These are phyloP conservation scores for Drosophila prosaltans DNA, from an alignment of 1,140 invertebrate genomes.

Conservation along the genomic window DNA sequence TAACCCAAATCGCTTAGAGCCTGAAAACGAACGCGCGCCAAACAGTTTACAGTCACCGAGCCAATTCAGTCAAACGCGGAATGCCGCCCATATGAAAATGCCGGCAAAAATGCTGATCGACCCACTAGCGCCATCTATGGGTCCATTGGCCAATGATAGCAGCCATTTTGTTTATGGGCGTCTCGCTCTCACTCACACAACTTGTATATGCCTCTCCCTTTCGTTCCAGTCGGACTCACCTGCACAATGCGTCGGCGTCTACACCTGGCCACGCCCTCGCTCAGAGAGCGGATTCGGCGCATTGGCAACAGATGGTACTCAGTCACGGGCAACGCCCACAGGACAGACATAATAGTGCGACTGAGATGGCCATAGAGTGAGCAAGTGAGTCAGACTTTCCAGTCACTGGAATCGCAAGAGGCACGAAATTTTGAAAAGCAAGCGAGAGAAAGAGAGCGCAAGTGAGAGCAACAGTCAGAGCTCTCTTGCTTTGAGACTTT, in stretches of 20 bases:
- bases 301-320: conserved; percentile 44
- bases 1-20: conserved; percentile 77
- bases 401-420: conserved; percentile 33
- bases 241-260: conserved; percentile 61
- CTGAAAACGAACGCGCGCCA: conserved; percentile 56
- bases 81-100: conserved; percentile 38
- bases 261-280: conserved; percentile 71
- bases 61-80: conserved; percentile 35
- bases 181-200: conserved; percentile 32
- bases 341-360: conserved; percentile 38
- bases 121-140: conserved; percentile 73
- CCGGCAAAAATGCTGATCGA: conserved; percentile 36
- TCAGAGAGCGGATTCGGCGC: conserved; percentile 68
- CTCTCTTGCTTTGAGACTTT: conserved; percentile 20
- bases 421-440: not conserved
- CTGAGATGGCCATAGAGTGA: conserved; percentile 41
- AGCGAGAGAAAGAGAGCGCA: conserved; percentile 12
- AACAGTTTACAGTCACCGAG: conserved; percentile 55
- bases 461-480: conserved; percentile 20
- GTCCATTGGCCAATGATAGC: conserved; percentile 68
- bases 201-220: conserved; percentile 35
- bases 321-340: conserved; percentile 55
- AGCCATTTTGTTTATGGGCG: conserved; percentile 80
- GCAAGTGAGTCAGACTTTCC: conserved; percentile 36
- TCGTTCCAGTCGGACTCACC: conserved; percentile 66